These are phyloP conservation scores for Allacma fusca DNA, from an alignment of 2,888 invertebrate genomes.

Conservation along the genomic window DNA sequence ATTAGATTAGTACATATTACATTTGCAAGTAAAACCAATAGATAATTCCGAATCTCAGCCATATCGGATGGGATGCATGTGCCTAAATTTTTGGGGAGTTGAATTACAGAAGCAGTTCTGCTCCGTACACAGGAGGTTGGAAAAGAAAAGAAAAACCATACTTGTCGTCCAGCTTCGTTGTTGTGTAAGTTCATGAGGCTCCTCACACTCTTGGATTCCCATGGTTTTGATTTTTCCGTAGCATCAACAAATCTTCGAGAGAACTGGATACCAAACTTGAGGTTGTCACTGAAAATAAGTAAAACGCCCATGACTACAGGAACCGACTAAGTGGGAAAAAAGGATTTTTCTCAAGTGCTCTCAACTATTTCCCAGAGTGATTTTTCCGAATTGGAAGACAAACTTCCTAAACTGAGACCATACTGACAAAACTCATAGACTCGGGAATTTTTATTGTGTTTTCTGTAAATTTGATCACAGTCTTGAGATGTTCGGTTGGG, in stretches of 20 bases:
- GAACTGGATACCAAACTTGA: slow-evolving; percentile 69
- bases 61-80: not conserved
- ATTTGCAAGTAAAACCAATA: slow-evolving; percentile 26
- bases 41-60: slow-evolving; percentile 14
- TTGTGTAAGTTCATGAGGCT: slow-evolving; percentile 70
- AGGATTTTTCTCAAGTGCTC: not conserved
- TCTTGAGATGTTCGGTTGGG: too few relatives aligned
- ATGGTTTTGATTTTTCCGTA: slow-evolving; percentile 66
- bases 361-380: too few relatives aligned
- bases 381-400: too few relatives aligned
- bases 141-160: slow-evolving; percentile 58
- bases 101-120: not conserved
- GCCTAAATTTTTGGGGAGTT: not conserved
- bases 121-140: not conserved
- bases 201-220: slow-evolving; percentile 65
- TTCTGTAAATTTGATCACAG: too few relatives aligned
- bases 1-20: slow-evolving; percentile 28
- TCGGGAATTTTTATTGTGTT: too few relatives aligned
- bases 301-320: slow-evolving; percentile 1
- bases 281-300: slow-evolving; percentile 66
- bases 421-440: too few relatives aligned
- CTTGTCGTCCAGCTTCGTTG: slow-evolving; percentile 69
- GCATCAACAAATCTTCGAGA: slow-evolving; percentile 69
- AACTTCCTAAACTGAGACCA: too few relatives aligned
- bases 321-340: not conserved